Percentiles rank a stretch among this genome's conserved stretches.
Evolutionary conservation across 1,140 invertebrate species (phyloP).

Genomic region (Tetramorium simillimum): DNA sequence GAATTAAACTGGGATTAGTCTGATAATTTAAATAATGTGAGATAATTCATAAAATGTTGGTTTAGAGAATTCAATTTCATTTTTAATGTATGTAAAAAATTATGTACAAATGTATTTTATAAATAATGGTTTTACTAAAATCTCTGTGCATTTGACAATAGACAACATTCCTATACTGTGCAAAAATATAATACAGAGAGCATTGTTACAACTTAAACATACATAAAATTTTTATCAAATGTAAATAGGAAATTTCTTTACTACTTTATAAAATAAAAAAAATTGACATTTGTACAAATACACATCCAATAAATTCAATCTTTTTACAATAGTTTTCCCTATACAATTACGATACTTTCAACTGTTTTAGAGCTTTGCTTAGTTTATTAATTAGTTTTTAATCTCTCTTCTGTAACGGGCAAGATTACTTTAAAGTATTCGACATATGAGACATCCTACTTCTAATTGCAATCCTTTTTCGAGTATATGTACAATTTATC

Average conservation of each 20-base stretch:
- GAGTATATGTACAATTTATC: constrained; percentile 27
- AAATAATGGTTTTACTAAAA: constrained; percentile 8
- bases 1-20: no score
- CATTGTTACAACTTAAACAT: constrained; percentile 3
- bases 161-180: not conserved
- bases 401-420: not conserved
- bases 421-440: not conserved
- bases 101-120: constrained; percentile 18
- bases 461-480: not conserved
- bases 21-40: not conserved
- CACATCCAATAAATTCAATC: constrained; percentile 3
- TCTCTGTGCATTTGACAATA: not conserved
- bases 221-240: not conserved
- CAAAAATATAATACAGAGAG: constrained; percentile 13
- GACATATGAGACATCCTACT: not conserved
- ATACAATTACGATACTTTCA: constrained; percentile 49
- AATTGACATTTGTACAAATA: not conserved
- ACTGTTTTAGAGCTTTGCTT: not conserved
- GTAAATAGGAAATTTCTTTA: constrained; percentile 15
- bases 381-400: not conserved
- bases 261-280: not conserved
- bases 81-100: constrained; percentile 18
- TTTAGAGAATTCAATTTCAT: constrained; percentile 2
- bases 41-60: not conserved
- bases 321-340: constrained; percentile 7